Conservation (phyloP, 2,113 vertebrate species). For the Petrocephalus microphthalmus region DNA sequence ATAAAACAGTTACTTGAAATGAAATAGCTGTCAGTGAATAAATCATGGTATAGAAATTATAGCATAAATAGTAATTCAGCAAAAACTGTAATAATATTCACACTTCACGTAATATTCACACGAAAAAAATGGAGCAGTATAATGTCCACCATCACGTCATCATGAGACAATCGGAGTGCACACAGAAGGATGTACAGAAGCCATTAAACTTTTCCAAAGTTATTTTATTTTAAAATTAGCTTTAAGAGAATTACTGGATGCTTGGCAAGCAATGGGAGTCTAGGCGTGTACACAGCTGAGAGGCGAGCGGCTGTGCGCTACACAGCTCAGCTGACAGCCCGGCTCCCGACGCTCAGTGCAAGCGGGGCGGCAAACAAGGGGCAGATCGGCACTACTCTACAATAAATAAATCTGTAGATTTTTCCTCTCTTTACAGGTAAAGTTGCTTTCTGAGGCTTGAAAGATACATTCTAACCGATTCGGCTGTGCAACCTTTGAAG, state of each 20-base stretch:
- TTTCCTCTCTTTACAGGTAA: constrained; percentile 29
- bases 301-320: not conserved
- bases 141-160: not conserved
- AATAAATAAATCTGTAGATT: constrained; percentile 56
- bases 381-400: constrained; percentile 31
- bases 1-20: too few relatives aligned
- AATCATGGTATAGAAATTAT: not conserved
- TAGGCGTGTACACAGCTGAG: constrained; percentile 10
- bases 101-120: too few relatives aligned
- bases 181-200: not conserved
- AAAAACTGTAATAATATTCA: too few relatives aligned
- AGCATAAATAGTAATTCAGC: not conserved
- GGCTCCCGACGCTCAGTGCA: constrained; percentile 22
- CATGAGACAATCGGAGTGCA: not conserved
- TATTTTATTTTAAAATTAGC: constrained; percentile 61
- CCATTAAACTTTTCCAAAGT: constrained; percentile 34
- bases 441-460: constrained; percentile 36
- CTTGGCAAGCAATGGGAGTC: constrained; percentile 24
- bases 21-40: not conserved
- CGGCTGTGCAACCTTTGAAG: constrained; percentile 48
- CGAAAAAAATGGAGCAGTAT: too few relatives aligned
- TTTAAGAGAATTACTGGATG: constrained; percentile 50
- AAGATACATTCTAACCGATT: constrained; percentile 39
- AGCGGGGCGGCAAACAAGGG: constrained; percentile 17
- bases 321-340: constrained; percentile 17